A percentile compares a stretch with the other conserved stretches of the same genome.
Evolutionary conservation across 2,888 invertebrate genomes (phyloP).

Genomic region (Chymomyza procnemis): DNA sequence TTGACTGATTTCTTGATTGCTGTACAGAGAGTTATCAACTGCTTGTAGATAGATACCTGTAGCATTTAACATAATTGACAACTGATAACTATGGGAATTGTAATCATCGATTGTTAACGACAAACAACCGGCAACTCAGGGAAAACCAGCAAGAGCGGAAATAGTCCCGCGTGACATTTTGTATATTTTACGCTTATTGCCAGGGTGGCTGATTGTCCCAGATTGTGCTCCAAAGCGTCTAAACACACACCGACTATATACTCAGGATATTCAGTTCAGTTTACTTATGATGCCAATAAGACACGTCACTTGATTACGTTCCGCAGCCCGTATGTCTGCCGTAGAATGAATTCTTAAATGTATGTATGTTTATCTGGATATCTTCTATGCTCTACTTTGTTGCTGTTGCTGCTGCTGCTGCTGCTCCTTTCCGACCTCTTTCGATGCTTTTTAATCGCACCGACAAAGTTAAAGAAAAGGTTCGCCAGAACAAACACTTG

Average conservation of each 20-base stretch:
- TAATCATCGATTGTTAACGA: slow-evolving; percentile 58
- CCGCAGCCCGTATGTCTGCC: not conserved
- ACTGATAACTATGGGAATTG: slow-evolving; percentile 41
- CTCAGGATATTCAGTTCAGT: slow-evolving; percentile 4
- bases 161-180: slow-evolving; percentile 67
- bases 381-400: slow-evolving; percentile 1
- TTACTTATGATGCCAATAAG: slow-evolving; percentile 74
- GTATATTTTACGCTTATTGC: slow-evolving; percentile 47
- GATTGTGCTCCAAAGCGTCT: slow-evolving; percentile 16
- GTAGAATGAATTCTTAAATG: not conserved
- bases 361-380: slow-evolving; percentile 8
- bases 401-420: slow-evolving; percentile 11
- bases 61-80: not conserved
- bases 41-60: not conserved
- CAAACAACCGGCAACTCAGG: slow-evolving; percentile 30
- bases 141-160: slow-evolving; percentile 35
- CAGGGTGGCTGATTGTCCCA: slow-evolving; percentile 7
- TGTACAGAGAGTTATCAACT: not conserved
- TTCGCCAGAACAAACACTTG: slow-evolving; percentile 71
- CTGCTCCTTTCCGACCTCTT: slow-evolving; percentile 16
- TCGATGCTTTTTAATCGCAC: slow-evolving; percentile 51
- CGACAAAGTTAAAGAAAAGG: slow-evolving; percentile 51
- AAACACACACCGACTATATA: slow-evolving; percentile 14
- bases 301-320: slow-evolving; percentile 66
- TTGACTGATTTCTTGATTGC: not conserved